Base-by-base conservation (phyloP, 2,888 invertebrate genomes). In the Camptogramma bilineatum region DNA sequence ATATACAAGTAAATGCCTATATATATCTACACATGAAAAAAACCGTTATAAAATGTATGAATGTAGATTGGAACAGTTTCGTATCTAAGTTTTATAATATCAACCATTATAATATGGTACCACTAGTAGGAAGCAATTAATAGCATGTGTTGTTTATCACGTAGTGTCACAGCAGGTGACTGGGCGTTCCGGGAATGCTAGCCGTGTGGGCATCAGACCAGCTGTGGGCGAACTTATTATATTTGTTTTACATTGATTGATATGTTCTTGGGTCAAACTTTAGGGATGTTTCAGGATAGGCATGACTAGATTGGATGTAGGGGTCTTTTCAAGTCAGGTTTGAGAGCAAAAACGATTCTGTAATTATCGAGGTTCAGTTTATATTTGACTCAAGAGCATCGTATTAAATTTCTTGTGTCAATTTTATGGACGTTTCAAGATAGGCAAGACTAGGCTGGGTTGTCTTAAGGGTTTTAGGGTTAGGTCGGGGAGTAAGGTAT, bases 101-200 rank as follows among this genome's bases (percentile, higher is more conserved):
- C 44, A 39, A 16, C 3, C 18, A n/a, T n/a, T n/a, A n/a, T 18
- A 17, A 28, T 24, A 77, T 81, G 77, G 76, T 78, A 57, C 51
- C 44, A 61, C 19, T 58, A 74, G 84, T 86, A 88, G 89, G 91
- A 91, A 90, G 88, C 87, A 89, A 91, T 90, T 90, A 90, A 88
- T 90, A 81, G 83, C 84, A 83, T 81, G 84, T 84, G 86, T 87
- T 90, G 89, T 90, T 89, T 87, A 88, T 90, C 89, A 87, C 82
- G 81, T 82, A 78, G 79, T 84, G 86, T 80, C 90, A 70, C 89
- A 86, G 90, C 91, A 88, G 91, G 90, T 88, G 89, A 85, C 81
- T 78, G 73, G 76, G 73, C 73, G 83, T 89, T 88, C 83, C 81
- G 78, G 83, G 83, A 84, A 82, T 52, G 50, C 46, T 1, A 44